Conservation (phyloP, 2,113 vertebrate genomes). For the Rostratula benghalensis region DNA sequence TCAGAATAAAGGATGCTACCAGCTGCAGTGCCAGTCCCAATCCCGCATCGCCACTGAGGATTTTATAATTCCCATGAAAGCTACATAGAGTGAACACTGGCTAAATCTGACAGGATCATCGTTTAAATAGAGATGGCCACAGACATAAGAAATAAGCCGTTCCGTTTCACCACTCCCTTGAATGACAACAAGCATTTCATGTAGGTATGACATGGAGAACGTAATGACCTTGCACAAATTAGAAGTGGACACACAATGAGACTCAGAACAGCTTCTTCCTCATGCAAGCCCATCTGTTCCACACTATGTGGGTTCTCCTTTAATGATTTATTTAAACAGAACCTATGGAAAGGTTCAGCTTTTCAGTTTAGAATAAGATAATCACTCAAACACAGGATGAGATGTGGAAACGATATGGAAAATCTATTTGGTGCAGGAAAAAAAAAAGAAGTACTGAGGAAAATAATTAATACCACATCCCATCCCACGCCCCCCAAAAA, state of each 20-base stretch:
- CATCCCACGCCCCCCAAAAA: too few relatives aligned
- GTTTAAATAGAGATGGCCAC: not conserved
- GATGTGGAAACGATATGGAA: not conserved
- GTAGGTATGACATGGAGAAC: not conserved
- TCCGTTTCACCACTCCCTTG: not conserved
- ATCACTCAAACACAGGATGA: not conserved
- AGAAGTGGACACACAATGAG: not conserved
- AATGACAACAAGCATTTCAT: not conserved
- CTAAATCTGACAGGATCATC: not conserved
- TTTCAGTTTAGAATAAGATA: not conserved
- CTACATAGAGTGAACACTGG: not conserved
- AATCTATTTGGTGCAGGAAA: not conserved
- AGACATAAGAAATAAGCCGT: not conserved
- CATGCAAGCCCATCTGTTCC: constrained; percentile 1
- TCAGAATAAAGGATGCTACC: not conserved
- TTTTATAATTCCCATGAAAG: not conserved
- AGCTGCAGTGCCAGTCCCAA: not conserved
- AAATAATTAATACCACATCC: not conserved
- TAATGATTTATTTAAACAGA: constrained; percentile 38
- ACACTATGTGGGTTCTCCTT: not conserved
- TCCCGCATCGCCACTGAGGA: not conserved
- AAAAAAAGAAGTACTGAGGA: not conserved
- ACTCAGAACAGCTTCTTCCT: not conserved
- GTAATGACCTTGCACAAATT: not conserved
- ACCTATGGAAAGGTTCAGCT: not conserved